Conservation (phyloP, 2,113 vertebrate genomes). For the Sapayoa aenigma region DNA sequence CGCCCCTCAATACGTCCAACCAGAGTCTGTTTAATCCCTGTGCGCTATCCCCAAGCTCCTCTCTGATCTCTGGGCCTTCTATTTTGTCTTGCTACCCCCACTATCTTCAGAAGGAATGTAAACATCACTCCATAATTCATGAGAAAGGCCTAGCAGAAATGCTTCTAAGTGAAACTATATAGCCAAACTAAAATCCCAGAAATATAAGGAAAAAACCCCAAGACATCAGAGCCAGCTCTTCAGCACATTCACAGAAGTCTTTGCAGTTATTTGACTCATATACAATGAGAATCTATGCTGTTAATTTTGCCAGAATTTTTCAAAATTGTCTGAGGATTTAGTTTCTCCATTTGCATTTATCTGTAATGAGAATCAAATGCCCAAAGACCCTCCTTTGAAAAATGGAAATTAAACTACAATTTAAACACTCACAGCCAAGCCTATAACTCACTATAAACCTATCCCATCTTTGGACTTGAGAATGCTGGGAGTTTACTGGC, state of each 20-base stretch:
- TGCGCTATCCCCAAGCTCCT: too few species aligned
- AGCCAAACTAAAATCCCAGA: too few species aligned
- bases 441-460: neutral
- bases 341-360: neutral
- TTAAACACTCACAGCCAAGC: neutral
- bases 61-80: too few species aligned
- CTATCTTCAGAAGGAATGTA: too few species aligned
- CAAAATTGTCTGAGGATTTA: neutral
- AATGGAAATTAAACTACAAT: neutral
- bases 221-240: too few species aligned
- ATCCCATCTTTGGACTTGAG: neutral
- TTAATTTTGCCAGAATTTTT: neutral
- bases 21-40: too few species aligned
- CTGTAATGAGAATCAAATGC: neutral
- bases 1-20: too few species aligned
- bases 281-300: neutral
- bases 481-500: neutral
- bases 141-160: too few species aligned
- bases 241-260: neutral
- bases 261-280: neutral
- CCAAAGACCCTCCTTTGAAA: neutral
- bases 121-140: too few species aligned
- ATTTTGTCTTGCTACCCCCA: too few species aligned
- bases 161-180: too few species aligned
- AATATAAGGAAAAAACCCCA: too few species aligned